These are phyloP conservation scores for Vidua macroura DNA, from an alignment of 2,113 vertebrate species.

Conservation along the genomic window DNA sequence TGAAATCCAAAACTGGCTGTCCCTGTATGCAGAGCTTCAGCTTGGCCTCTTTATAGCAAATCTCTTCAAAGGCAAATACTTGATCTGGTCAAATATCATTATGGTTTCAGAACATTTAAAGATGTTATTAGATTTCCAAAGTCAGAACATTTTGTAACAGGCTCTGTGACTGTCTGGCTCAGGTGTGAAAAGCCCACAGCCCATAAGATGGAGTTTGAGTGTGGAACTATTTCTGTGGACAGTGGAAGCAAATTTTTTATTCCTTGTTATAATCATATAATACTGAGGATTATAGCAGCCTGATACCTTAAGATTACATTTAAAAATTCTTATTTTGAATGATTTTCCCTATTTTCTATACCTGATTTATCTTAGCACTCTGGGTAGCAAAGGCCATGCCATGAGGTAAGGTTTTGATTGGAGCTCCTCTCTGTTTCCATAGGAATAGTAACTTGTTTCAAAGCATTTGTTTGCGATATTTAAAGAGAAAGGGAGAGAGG, in stretches of 20 bases:
- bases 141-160: background rate
- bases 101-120: background rate
- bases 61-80: background rate
- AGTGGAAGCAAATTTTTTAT: background rate
- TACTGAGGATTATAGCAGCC: background rate
- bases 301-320: background rate
- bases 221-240: background rate
- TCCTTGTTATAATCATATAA: background rate
- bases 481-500: slow-evolving; percentile 7
- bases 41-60: background rate
- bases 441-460: slow-evolving; percentile 25
- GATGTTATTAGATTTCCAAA: background rate
- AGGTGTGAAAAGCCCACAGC: background rate
- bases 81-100: background rate
- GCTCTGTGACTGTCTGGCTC: background rate
- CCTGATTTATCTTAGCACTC: background rate
- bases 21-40: background rate
- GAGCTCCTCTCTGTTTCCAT: slow-evolving; percentile 37
- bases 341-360: background rate
- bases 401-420: background rate
- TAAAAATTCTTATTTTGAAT: background rate
- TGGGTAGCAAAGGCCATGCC: background rate
- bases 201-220: background rate
- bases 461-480: slow-evolving; percentile 45
- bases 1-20: background rate